Conservation (phyloP, 2,113 vertebrate species). For the Desmodus rotundus region DNA sequence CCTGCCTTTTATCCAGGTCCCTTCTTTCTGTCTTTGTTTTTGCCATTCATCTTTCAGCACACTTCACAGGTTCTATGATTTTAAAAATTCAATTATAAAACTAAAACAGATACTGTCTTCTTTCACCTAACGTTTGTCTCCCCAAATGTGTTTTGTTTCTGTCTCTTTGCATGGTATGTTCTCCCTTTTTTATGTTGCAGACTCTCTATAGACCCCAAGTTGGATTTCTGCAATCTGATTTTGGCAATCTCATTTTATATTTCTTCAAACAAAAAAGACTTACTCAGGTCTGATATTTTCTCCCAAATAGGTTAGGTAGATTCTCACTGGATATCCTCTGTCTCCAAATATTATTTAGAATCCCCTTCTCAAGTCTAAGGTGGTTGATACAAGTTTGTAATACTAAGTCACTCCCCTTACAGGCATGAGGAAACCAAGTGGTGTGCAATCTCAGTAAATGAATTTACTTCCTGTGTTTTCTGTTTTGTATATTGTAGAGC, state of each 20-base stretch:
- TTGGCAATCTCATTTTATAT: background rate
- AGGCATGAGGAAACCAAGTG: background rate
- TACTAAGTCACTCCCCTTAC: background rate
- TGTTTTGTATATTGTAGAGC: background rate
- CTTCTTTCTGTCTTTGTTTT: background rate
- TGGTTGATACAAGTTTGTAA: background rate
- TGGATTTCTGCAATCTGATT: background rate
- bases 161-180: background rate
- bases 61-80: background rate
- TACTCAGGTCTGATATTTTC: background rate
- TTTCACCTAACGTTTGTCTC: background rate
- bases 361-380: background rate
- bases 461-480: background rate
- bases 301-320: background rate
- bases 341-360: background rate
- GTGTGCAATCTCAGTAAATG: background rate
- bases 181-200: background rate
- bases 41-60: background rate
- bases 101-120: background rate
- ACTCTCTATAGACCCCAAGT: background rate
- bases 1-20: background rate
- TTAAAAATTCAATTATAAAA: background rate
- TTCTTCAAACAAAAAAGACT: background rate
- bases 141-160: background rate
- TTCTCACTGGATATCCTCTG: background rate